Evolutionary conservation across 2,797 vertebrate genomes (phyloP).

Genomic region (Aselliscus stoliczkanus): DNA sequence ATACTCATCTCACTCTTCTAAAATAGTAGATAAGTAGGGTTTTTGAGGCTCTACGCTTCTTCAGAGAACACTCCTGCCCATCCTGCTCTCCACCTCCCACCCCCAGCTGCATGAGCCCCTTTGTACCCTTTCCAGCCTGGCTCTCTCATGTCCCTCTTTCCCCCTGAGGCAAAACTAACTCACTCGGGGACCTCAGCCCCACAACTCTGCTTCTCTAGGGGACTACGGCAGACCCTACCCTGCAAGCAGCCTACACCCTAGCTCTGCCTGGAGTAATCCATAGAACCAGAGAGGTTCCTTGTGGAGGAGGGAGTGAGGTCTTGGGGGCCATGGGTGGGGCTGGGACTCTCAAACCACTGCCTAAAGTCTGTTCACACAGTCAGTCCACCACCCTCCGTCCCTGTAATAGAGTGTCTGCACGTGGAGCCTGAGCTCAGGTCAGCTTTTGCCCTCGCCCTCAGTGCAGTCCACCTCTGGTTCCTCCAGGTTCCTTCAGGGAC

Average conservation of each 20-base stretch:
- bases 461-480: fast-evolving
- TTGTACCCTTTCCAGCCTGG: not conserved
- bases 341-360: not conserved
- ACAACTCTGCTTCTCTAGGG: not conserved
- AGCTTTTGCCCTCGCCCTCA: not conserved
- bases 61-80: not conserved
- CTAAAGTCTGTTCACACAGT: no score
- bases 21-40: not conserved
- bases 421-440: fast-evolving
- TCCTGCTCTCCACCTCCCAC: not conserved
- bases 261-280: not conserved
- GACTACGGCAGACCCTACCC: not conserved
- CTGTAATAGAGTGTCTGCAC: fast-evolving
- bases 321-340: not conserved
- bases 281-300: not conserved
- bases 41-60: not conserved
- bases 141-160: not conserved
- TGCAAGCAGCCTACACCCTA: not conserved
- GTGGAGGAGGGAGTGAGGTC: not conserved
- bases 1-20: not conserved
- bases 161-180: not conserved
- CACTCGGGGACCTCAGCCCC: not conserved
- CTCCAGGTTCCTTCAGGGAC: not conserved
- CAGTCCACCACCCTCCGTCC: fast-evolving
- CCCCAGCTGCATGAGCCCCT: not conserved